Percentiles rank a stretch among this genome's conserved stretches.
These are phyloP conservation scores for Emydura subglobosa DNA, from an alignment of 2,113 vertebrate species.

Conservation along the genomic window DNA sequence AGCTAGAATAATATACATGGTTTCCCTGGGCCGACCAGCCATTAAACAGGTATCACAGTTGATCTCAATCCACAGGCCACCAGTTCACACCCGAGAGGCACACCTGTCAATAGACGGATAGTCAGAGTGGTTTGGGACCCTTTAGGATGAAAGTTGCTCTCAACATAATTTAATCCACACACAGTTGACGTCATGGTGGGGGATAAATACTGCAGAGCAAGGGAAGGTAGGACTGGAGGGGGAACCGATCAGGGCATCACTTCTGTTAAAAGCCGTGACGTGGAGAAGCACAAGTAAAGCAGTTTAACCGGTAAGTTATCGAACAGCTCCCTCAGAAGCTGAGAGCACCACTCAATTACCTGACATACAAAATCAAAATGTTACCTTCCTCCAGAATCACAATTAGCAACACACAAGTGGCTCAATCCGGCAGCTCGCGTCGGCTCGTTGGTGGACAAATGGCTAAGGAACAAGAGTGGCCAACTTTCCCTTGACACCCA, in stretches of 20 bases:
- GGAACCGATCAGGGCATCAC: neutral
- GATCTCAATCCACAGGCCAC: neutral
- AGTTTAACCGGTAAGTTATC: neutral
- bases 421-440: fast-evolving
- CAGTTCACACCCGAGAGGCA: too few species aligned
- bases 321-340: neutral
- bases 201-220: neutral
- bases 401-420: fast-evolving
- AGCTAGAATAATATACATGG: neutral
- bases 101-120: neutral
- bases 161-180: neutral
- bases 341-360: neutral
- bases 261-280: neutral
- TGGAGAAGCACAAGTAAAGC: neutral
- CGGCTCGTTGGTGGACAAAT: fast-evolving
- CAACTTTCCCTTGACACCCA: neutral
- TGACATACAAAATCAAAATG: neutral
- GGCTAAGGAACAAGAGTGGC: neutral
- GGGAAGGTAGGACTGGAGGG: neutral
- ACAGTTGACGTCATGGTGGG: neutral
- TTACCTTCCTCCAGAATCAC: neutral
- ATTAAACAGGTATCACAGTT: neutral
- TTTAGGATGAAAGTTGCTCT: neutral
- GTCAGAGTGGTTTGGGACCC: neutral
- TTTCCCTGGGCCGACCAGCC: neutral